Base-by-base conservation (phyloP, 1,140 invertebrate species). In the Augochlora pura region DNA sequence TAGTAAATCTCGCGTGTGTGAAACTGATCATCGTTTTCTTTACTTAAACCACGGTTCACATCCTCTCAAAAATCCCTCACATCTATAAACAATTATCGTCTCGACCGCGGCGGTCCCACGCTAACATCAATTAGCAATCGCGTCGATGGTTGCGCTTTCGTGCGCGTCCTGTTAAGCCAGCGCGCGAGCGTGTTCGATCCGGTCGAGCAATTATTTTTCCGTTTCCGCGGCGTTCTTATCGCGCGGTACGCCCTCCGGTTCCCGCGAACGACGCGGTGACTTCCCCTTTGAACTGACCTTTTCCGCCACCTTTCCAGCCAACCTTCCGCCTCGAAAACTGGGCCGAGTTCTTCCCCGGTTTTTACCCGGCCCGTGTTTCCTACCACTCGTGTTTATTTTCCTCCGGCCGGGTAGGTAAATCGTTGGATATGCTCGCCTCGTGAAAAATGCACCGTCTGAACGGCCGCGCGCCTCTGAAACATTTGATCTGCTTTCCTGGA, bases 381-480 rank as follows among this genome's bases (percentile, higher is more conserved):
- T 9, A 21, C 4, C 23, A 18, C 16, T 57, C 63, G 60, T 67
- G 52, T 82, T 84, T 84, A 80, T 79, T 84, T 70, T 73, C 32
- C 60, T n/a, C 14, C 57, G 69, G 38, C 59, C 60, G 60, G 32
- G 71, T 69, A 82, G 32, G 71, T 69, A 82, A 80, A 82, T 82
- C 68, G 65, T 79, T 39, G 18, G 49, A 75, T 79, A 81, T 71
- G 75, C 69, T 63, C 42, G 25, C 46, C 25, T 68, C 25, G 23
- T 21, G 65, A 62, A 72, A 71, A 79, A 66, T 67, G 2, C 60
- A 82, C 5, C 25, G 12, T n/a, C 2, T 42, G 46, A 38, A 49
- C 46, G 38, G 23, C 23, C 14, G 1, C 18, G n/a, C 9, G 8
- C 9, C n/a, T 65, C n/a, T 42, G 38, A 65, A 42, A 42, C 3